phyloP scores from a whole-genome alignment of 2,113 vertebrate species.

The Fregata magnificens region DNA sequence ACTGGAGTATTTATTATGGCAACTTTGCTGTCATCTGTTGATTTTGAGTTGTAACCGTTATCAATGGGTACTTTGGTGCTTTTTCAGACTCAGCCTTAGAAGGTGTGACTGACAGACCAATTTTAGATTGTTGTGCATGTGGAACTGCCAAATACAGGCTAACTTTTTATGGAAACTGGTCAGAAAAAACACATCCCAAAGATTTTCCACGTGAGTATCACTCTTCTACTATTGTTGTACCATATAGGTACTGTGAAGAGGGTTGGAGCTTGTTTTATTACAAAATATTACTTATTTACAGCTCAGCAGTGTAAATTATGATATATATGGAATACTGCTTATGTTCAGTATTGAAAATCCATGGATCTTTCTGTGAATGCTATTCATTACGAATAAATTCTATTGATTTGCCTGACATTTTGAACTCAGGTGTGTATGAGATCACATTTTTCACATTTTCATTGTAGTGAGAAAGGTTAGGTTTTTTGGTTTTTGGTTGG shows the following conservation, averaged over 20 bases:
- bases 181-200: conserved; percentile 93
- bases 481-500: not conserved
- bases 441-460: not conserved
- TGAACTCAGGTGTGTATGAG: not conserved
- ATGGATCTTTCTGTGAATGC: not conserved
- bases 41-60: not conserved
- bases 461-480: not conserved
- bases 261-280: not conserved
- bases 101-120: conserved; percentile 78
- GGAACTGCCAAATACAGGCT: conserved; percentile 96
- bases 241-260: not conserved
- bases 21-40: not conserved
- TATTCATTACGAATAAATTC: not conserved
- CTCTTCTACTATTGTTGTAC: not conserved
- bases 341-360: not conserved
- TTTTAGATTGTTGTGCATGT: conserved; percentile 92
- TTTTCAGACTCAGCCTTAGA: conserved; percentile 79
- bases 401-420: not conserved
- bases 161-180: conserved; percentile 98
- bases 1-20: not conserved
- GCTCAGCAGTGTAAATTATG: not conserved
- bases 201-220: conserved; percentile 92
- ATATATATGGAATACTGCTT: not conserved
- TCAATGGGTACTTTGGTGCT: not conserved
- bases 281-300: not conserved